Base-by-base conservation (phyloP, 2,888 invertebrate genomes). In the Callinectes sapidus region DNA sequence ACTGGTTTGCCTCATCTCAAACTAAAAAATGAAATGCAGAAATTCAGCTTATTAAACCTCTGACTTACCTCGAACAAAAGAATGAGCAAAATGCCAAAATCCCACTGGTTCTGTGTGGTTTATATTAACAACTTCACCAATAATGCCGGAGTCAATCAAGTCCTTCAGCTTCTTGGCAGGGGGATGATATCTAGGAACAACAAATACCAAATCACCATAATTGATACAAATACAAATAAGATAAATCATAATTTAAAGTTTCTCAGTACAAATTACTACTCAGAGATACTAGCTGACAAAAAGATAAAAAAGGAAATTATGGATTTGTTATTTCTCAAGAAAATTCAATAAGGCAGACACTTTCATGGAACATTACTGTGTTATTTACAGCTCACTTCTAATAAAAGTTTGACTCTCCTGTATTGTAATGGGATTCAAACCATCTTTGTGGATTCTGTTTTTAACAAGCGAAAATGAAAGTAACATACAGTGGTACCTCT, bases 31-130 rank as follows among this genome's bases (percentile, higher is more conserved):
- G 96, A 95, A 96, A 95, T 96, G 96, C 95, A 95, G 96, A 94
- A 95, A 96, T 18, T 96, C 96, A 91, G 96, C 96, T 13, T 96
- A 96, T 95, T 96, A 18, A 18, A 0, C 18, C 2, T 61, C 23
- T 28, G 28, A 71, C 71, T 71, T 86, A 93, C 93, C 93, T 90
- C 93, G 89, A 14, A 93, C 93, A 90, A 91, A 93, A 0, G 96
- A 96, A 95, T 96, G 96, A 10, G 96, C 96, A 95, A 96, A 96
- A 95, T 96, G 96, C 95, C 95, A 96, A 94, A 95, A 96, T 23
- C 96, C 96, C 90, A 96, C 96, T 14, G 96, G 96, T 95, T 96
- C 96, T 87, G 95, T 95, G 93, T 96, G 96, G 93, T 96, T 95
- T 85, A 96, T 96, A 94, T 95, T 96, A 54, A 96, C 95, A n/a